Conservation (phyloP, 2,888 invertebrate species). For the Epiblema foenella region DNA sequence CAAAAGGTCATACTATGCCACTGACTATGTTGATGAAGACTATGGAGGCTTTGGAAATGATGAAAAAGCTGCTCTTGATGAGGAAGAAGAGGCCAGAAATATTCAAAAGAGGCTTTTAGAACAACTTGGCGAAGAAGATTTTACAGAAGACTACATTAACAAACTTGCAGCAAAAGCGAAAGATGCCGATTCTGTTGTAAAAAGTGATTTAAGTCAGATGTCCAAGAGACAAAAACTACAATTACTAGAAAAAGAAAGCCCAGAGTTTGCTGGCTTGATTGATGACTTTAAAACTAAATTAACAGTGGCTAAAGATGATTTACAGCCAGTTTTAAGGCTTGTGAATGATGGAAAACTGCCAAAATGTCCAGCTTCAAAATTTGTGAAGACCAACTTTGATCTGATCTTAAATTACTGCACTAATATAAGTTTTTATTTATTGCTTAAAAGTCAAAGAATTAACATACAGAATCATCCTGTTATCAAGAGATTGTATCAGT, state of each 20-base stretch:
- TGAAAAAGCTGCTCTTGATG: constrained; percentile 89
- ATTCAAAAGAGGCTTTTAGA: constrained; percentile 91
- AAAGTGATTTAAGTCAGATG: constrained; percentile 90
- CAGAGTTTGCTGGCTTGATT: constrained; percentile 92
- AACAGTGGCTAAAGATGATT: constrained; percentile 86
- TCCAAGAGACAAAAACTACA: constrained; percentile 90
- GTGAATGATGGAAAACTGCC: constrained; percentile 86
- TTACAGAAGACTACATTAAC: constrained; percentile 85
- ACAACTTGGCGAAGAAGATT: constrained; percentile 92
- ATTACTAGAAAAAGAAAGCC: constrained; percentile 93
- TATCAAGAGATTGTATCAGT: constrained; percentile 92
- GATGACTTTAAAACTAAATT: constrained; percentile 91
- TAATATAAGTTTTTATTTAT: constrained; percentile 93
- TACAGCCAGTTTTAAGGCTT: constrained; percentile 88
- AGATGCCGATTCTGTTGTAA: constrained; percentile 85
- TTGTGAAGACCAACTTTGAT: constrained; percentile 88
- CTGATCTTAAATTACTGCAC: constrained; percentile 92
- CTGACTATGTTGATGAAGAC: constrained; percentile 95
- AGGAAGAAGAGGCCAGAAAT: constrained; percentile 93
- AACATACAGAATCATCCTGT: constrained; percentile 94
- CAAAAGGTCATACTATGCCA: constrained; percentile 91
- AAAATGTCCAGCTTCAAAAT: constrained; percentile 87
- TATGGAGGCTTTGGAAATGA: constrained; percentile 89
- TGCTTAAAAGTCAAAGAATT: constrained; percentile 90
- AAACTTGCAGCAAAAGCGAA: constrained; percentile 70